Evolutionary conservation across 1,140 invertebrate species (phyloP).

Genomic region (Kradibia gibbosae): DNA sequence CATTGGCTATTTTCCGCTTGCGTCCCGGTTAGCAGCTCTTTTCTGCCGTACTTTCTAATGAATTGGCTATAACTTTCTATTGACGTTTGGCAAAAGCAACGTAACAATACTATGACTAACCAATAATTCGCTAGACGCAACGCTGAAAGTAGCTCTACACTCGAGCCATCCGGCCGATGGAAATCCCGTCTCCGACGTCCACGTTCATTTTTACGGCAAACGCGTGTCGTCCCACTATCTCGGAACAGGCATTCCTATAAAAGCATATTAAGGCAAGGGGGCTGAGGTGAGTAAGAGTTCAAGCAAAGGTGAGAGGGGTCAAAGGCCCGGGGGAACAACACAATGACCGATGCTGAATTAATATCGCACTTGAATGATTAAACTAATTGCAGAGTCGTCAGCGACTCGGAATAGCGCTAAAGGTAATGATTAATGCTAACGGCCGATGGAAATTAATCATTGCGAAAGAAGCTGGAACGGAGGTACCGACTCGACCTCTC

Average conservation of each 20-base stretch:
- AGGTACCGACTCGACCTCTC: neutral
- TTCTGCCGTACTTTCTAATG: constrained; percentile 18
- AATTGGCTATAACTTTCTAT: constrained; percentile 24
- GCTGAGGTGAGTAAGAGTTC: no score
- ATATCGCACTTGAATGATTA: neutral
- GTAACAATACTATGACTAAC: no score
- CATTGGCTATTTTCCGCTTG: neutral
- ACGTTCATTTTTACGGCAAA: neutral
- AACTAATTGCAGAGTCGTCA: neutral
- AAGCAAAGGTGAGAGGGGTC: neutral
- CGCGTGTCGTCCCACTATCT: neutral
- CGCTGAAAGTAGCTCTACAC: no score
- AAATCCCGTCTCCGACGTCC: neutral
- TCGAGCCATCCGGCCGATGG: no score
- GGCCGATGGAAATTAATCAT: neutral
- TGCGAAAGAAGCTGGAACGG: neutral
- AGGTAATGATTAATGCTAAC: neutral
- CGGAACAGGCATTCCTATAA: no score
- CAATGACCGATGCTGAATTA: neutral
- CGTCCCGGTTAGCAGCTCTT: neutral
- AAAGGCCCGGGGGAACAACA: neutral
- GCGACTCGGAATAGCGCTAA: neutral
- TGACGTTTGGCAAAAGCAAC: neutral
- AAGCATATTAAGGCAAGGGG: no score
- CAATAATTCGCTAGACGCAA: no score